phyloP scores from a whole-genome alignment of 2,888 invertebrate species.

The Argyresthia goedartella region DNA sequence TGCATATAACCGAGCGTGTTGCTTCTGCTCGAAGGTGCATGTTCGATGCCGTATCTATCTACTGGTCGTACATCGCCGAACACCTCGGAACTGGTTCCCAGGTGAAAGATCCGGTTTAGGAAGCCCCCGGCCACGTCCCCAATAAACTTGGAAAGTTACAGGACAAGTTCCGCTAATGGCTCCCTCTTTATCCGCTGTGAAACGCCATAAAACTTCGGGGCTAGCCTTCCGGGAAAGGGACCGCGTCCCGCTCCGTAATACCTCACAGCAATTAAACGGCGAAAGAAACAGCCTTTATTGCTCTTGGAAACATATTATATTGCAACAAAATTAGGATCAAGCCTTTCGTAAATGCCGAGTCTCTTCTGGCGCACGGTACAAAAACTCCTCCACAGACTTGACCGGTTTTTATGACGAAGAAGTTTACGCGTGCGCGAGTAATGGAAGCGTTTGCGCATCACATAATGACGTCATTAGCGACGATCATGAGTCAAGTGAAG shows the following conservation, averaged over 20 bases:
- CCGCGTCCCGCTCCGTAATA: neutral
- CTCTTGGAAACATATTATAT: neutral
- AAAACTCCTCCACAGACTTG: too few relatives aligned
- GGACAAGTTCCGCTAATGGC: slow-evolving; percentile 36
- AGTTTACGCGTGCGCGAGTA: slow-evolving; percentile 1
- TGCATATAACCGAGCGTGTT: too few relatives aligned
- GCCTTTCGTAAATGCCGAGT: too few relatives aligned
- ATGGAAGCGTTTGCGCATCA: slow-evolving; percentile 4
- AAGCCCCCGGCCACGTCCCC: slow-evolving; percentile 25
- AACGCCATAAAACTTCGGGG: slow-evolving; percentile 7
- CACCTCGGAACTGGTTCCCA: slow-evolving; percentile 14
- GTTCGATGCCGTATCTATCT: neutral
- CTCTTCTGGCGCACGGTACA: too few relatives aligned
- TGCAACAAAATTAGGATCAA: too few relatives aligned
- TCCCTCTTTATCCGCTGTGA: slow-evolving; percentile 13
- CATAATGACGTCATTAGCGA: slow-evolving; percentile 10
- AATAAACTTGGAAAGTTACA: slow-evolving; percentile 33
- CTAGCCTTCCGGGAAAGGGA: neutral
- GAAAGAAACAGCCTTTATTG: neutral
- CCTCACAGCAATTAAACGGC: neutral
- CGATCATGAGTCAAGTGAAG: neutral
- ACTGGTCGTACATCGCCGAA: neutral
- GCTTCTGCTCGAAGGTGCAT: too few relatives aligned
- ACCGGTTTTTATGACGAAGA: neutral
- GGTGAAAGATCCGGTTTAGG: slow-evolving; percentile 40